Conservation (phyloP, 2,113 vertebrate species). For the Globicephala melas region DNA sequence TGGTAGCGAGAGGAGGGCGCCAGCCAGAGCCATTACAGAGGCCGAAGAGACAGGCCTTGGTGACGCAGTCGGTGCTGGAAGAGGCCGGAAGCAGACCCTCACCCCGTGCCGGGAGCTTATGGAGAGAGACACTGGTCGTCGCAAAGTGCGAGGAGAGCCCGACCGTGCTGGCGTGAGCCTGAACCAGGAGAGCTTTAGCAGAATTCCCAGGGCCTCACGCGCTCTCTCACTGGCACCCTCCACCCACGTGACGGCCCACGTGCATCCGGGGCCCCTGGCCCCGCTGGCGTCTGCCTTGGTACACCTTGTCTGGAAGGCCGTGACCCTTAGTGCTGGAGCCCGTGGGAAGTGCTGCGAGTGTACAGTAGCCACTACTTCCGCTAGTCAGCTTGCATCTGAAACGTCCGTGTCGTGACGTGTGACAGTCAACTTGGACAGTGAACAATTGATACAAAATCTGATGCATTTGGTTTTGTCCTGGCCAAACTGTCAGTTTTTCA, state of each 20-base stretch:
- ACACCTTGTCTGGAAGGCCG: not conserved
- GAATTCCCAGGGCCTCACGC: not conserved
- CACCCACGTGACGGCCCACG: fast-evolving
- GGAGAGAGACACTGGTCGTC: not conserved
- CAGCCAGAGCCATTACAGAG: not conserved
- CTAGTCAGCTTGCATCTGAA: not conserved
- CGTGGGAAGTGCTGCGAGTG: fast-evolving
- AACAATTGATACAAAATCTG: not conserved
- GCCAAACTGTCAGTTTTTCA: not conserved
- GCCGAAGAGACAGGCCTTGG: not conserved
- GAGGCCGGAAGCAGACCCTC: no score
- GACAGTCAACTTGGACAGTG: not conserved
- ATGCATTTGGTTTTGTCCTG: no score
- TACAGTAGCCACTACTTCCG: not conserved
- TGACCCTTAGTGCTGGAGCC: not conserved
- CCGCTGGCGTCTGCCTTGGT: not conserved
- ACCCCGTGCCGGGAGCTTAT: no score
- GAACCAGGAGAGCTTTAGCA: fast-evolving
- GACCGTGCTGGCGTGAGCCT: fast-evolving
- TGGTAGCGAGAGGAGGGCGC: not conserved
- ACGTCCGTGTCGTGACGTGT: not conserved
- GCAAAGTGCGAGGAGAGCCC: fast-evolving
- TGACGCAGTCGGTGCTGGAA: not conserved
- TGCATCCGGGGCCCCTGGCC: not conserved
- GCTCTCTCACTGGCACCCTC: not conserved